Base-by-base conservation (phyloP, 2,797 vertebrate genomes). In the Tinamus major region DNA sequence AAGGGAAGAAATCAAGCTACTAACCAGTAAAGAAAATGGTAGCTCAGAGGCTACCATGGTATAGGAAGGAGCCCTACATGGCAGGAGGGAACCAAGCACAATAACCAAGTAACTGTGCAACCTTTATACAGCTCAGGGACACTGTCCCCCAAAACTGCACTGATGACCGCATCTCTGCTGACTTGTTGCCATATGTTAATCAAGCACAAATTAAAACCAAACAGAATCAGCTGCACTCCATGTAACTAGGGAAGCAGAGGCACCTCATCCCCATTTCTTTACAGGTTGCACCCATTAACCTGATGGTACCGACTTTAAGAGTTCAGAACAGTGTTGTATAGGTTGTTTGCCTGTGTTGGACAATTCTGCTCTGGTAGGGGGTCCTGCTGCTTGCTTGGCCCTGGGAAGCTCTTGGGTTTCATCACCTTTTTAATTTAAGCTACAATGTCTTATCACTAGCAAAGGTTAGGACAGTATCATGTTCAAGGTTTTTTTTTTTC, bases 91-190 rank as follows among this genome's bases (percentile, higher is more conserved):
- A 61, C 46, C 35, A 24, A 21, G 49, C 65, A 27, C 44, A 82
- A 56, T 55, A n/a, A n/a, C 35, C 56, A 59, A 61, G n/a, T 65
- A 77, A n/a, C 21, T 58, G 18, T 55, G 31, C 35, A 46, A 65
- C n/a, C 1, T 0, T 10, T 6, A 19, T 10, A 13, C 20, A 19
- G 16, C 21, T 70, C 33, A n/a, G 8, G 31, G 41, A 11, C 26
- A 11, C 46, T 44, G 29, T 18, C 17, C 48, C 27, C 21, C 27
- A 33, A 46, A 23, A 33, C 49, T 53, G 39, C 59, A 35, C 23
- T 35, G 46, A 42, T 56, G 29, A 18, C 18, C 20, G 49, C 53
- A 74, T 59, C n/a, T 39, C 27, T 29, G 8, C 55, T 12, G 11
- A 35, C 65, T 56, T 67, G 4, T 49, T 69, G 49, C 20, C 27